These are phyloP conservation scores for Drosophila baimaii DNA, from an alignment of 1,140 invertebrate genomes.

Conservation along the genomic window DNA sequence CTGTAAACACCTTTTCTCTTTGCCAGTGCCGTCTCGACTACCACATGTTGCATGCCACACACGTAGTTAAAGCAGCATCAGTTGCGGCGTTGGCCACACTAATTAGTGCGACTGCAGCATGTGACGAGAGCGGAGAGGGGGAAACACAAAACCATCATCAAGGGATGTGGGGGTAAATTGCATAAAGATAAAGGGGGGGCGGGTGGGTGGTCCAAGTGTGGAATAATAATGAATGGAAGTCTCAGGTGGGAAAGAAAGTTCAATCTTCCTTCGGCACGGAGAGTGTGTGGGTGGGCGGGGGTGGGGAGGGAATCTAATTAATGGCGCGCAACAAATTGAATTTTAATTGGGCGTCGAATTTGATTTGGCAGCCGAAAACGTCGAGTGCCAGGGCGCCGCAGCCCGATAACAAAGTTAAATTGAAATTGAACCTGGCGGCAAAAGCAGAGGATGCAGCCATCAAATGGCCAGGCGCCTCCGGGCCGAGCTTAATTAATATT, in stretches of 20 bases:
- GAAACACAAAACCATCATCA: conserved; percentile 14
- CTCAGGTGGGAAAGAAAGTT: conserved; percentile 50
- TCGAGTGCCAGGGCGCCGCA: conserved; percentile 14
- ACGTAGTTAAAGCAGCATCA: conserved; percentile 47
- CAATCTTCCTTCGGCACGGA: conserved; percentile 13
- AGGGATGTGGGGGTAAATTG: conserved; percentile 50
- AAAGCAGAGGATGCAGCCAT: conserved; percentile 6
- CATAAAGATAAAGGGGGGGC: conserved; percentile 29
- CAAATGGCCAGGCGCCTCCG: conserved; percentile 19
- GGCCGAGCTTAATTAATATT: conserved; percentile 32
- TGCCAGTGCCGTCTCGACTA: conserved; percentile 1
- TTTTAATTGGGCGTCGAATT: conserved; percentile 82
- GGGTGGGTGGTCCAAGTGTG: too few species aligned
- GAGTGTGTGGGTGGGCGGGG: background rate
- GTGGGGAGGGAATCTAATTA: conserved; percentile 68
- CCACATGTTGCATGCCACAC: conserved; percentile 79
- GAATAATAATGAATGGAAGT: conserved; percentile 27
- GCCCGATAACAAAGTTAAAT: conserved; percentile 55
- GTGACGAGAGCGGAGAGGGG: too few species aligned
- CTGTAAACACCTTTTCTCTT: background rate
- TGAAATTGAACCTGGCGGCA: conserved; percentile 46
- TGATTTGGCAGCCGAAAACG: conserved; percentile 62
- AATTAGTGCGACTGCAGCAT: conserved; percentile 50
- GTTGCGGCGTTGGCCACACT: conserved; percentile 30
- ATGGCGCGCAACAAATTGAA: conserved; percentile 78